Evolutionary conservation across 2,888 invertebrate species (phyloP).

Genomic region (Leptinotarsa rubiginosa): DNA sequence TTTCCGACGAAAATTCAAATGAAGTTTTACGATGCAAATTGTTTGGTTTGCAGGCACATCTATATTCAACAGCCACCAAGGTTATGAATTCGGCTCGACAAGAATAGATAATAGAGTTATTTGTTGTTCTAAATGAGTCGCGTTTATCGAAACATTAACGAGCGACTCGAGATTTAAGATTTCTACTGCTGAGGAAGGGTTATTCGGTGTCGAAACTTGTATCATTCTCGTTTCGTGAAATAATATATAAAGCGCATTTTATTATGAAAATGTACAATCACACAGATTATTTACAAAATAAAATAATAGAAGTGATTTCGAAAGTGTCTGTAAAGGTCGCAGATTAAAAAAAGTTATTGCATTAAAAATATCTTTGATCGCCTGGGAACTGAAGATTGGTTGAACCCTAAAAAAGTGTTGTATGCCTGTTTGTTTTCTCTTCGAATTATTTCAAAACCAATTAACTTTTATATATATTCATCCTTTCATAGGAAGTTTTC

Average conservation of each 20-base stretch:
- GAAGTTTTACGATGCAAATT: conserved; percentile 14
- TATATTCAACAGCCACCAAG: conserved; percentile 10
- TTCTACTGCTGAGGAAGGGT: background rate
- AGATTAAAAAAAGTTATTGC: background rate
- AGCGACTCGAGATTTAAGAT: background rate
- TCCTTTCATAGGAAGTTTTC: no score
- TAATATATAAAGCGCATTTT: conserved; percentile 6
- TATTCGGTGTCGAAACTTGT: background rate
- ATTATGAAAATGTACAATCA: conserved; percentile 11
- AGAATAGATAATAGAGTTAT: background rate
- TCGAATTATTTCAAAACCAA: no score
- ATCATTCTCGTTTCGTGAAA: conserved; percentile 12
- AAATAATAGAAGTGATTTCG: background rate
- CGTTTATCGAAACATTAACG: background rate
- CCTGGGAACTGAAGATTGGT: no score
- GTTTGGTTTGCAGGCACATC: background rate
- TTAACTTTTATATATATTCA: no score
- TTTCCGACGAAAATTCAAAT: conserved; percentile 3
- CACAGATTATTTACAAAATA: conserved; percentile 11
- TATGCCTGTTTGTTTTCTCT: no score
- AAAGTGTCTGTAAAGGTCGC: background rate
- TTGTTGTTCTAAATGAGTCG: background rate
- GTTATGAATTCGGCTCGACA: background rate
- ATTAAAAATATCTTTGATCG: background rate
- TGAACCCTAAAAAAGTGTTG: no score